Evolutionary conservation across 1,140 invertebrate species (phyloP).

Genomic region (Monochamus saltuarius): DNA sequence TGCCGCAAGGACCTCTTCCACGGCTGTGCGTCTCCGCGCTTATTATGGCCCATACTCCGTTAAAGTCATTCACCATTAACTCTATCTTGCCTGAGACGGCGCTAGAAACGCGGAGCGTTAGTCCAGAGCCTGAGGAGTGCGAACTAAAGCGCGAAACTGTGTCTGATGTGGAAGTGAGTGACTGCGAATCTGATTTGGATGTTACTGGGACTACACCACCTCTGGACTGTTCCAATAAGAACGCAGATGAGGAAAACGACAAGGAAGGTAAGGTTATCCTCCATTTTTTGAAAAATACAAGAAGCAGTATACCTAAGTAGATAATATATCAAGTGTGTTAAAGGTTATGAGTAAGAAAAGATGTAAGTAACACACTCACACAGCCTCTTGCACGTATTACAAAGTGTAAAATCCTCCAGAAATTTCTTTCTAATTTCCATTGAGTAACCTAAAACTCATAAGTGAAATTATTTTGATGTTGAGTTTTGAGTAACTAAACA

Average conservation of each 20-base stretch:
- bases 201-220: constrained; percentile 65
- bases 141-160: constrained; percentile 24
- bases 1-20: constrained; percentile 21
- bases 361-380: too few relatives aligned
- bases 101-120: constrained; percentile 52
- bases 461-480: too few relatives aligned
- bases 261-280: constrained; percentile 54
- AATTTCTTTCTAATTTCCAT: too few relatives aligned
- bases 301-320: too few relatives aligned
- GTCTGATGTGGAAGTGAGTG: constrained; percentile 47
- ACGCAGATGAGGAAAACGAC: constrained; percentile 38
- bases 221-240: constrained; percentile 62
- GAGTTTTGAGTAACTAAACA: too few relatives aligned
- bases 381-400: too few relatives aligned
- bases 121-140: constrained; percentile 39
- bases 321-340: too few relatives aligned
- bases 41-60: constrained; percentile 56
- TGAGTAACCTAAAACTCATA: too few relatives aligned
- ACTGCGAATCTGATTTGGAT: constrained; percentile 77
- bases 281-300: neutral
- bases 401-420: too few relatives aligned
- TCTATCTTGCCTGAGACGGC: constrained; percentile 68
- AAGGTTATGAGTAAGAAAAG: too few relatives aligned
- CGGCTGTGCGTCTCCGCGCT: constrained; percentile 5
- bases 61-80: constrained; percentile 74